phyloP scores from a whole-genome alignment of 2,797 vertebrate species.

The Sebastes matsubarae region DNA sequence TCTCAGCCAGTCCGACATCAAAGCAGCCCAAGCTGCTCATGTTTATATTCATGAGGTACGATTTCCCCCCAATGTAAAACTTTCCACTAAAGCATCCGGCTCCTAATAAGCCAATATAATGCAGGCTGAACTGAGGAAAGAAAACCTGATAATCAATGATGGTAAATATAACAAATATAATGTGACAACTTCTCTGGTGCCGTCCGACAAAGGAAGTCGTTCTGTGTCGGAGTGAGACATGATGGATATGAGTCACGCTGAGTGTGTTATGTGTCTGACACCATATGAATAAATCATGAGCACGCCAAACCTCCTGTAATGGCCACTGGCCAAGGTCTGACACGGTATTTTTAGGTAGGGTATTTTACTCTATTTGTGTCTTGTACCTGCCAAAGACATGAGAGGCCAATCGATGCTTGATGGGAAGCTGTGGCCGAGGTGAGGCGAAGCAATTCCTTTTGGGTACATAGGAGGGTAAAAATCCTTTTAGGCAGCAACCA shows the following conservation, averaged over 20 bases:
- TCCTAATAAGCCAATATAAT: slow-evolving; percentile 49
- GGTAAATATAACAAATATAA: slow-evolving; percentile 17
- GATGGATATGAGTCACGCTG: slow-evolving; percentile 32
- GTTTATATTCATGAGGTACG: slow-evolving; percentile 76
- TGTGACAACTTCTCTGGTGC: background rate
- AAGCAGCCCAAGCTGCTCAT: slow-evolving; percentile 73
- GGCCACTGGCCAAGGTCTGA: slow-evolving; percentile 51
- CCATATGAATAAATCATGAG: slow-evolving; percentile 71
- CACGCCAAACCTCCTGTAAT: slow-evolving; percentile 39
- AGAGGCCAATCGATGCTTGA: slow-evolving; percentile 59
- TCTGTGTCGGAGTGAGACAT: slow-evolving; percentile 12
- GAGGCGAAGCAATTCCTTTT: slow-evolving; percentile 45
- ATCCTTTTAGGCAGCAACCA: slow-evolving; percentile 63
- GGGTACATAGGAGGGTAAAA: slow-evolving; percentile 32
- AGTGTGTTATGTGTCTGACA: slow-evolving; percentile 32
- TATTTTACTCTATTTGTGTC: slow-evolving; percentile 40
- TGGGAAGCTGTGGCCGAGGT: slow-evolving; percentile 38
- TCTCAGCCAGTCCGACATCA: slow-evolving; percentile 72
- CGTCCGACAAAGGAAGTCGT: background rate
- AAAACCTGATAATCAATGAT: slow-evolving; percentile 20
- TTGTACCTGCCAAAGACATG: slow-evolving; percentile 26
- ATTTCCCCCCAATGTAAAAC: slow-evolving; percentile 49
- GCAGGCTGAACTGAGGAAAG: slow-evolving; percentile 3
- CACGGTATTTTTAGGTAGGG: slow-evolving; percentile 52
- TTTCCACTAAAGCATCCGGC: slow-evolving; percentile 60